These are phyloP conservation scores for Malurus cyaneus DNA, from an alignment of 2,113 vertebrate genomes.

Conservation along the genomic window DNA sequence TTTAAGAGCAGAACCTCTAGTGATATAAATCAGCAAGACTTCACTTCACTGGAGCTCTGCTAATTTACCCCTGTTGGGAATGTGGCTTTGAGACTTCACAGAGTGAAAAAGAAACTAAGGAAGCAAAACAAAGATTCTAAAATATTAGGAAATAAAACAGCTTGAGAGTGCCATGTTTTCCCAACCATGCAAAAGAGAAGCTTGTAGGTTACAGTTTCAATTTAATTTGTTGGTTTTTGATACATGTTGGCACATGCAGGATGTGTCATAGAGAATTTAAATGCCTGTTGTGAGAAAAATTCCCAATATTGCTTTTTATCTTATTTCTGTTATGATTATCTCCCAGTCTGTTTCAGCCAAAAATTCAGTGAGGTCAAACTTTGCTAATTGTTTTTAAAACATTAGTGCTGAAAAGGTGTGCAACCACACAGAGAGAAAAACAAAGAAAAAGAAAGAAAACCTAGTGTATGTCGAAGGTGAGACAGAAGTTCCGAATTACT, in stretches of 20 bases:
- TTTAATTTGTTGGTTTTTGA: neutral
- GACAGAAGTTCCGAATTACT: neutral
- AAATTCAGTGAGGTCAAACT: neutral
- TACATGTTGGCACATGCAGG: neutral
- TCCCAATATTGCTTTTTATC: neutral
- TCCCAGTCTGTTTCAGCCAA: neutral
- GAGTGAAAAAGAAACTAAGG: conserved; percentile 1
- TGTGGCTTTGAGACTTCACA: neutral
- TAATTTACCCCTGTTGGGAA: conserved; percentile 19
- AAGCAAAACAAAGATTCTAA: conserved; percentile 26
- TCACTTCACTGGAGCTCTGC: neutral
- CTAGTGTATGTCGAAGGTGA: neutral
- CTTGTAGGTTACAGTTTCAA: neutral
- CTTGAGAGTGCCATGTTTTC: conserved; percentile 5
- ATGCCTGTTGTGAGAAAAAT: neutral
- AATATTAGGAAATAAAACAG: conserved; percentile 24
- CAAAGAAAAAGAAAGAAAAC: neutral
- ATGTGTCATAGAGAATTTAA: neutral
- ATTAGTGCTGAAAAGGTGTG: neutral
- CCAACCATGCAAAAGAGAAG: neutral
- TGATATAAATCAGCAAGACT: conserved; percentile 13
- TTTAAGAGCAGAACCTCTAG: neutral
- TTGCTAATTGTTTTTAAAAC: neutral
- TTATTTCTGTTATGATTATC: neutral
- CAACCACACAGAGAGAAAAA: neutral